Percentiles rank a stretch among this genome's conserved stretches.
phyloP scores from a whole-genome alignment of 35 echinoderm and acorn worm genomes.

The Strongylocentrotus purpuratus region DNA sequence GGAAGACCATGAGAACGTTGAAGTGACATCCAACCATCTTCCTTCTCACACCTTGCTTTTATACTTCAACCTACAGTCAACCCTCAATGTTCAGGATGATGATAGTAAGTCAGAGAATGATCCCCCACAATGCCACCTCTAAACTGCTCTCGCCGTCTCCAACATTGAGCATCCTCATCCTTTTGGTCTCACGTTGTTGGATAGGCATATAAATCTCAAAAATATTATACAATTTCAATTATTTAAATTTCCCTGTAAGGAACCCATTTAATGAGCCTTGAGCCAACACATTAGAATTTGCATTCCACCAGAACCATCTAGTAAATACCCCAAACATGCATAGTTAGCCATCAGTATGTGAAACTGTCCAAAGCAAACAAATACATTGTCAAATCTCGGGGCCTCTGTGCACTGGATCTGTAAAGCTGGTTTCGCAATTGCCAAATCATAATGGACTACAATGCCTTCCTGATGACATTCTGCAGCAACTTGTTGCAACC shows the following conservation, averaged over 20 bases:
- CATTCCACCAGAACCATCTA: conserved; percentile 49
- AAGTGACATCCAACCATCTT: neutral
- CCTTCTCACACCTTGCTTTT: neutral
- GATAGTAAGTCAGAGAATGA: no score
- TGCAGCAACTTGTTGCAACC: conserved; percentile 2
- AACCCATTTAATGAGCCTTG: conserved; percentile 54
- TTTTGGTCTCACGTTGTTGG: no score
- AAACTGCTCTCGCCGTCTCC: no score
- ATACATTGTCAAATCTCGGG: conserved; percentile 54
- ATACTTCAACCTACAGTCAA: no score
- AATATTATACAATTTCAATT: no score
- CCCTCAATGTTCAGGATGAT: no score
- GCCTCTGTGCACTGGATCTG: conserved; percentile 38
- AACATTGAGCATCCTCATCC: no score
- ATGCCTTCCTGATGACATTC: conserved; percentile 47
- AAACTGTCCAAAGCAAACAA: conserved; percentile 47
- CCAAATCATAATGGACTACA: conserved; percentile 45
- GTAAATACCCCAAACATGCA: conserved; percentile 6
- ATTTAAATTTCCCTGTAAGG: conserved; percentile 31
- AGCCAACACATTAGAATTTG: conserved; percentile 51
- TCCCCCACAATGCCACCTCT: no score
- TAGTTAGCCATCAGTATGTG: conserved; percentile 50
- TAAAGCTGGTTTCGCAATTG: conserved; percentile 44
- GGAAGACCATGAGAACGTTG: neutral
- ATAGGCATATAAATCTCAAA: no score